These are phyloP conservation scores for Teinopalpus imperialis DNA, from an alignment of 2,888 invertebrate genomes.

Conservation along the genomic window DNA sequence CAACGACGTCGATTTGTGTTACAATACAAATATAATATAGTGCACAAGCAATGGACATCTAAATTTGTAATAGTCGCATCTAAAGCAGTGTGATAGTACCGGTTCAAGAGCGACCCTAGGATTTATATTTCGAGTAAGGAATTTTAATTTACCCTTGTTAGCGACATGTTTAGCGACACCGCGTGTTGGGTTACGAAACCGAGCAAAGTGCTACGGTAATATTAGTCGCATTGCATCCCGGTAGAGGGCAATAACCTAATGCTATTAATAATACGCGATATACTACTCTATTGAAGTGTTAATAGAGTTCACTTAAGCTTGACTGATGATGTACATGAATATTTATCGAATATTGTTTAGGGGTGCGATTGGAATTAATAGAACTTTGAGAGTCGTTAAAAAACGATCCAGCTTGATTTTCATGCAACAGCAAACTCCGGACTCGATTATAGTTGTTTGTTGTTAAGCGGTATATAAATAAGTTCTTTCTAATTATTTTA, in stretches of 20 bases:
- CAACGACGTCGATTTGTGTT: no score
- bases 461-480: no score
- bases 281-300: background rate
- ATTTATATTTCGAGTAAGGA: conserved; percentile 54
- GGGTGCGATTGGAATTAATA: conserved; percentile 10
- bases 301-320: background rate
- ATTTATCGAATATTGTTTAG: conserved; percentile 14
- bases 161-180: conserved; percentile 41
- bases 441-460: background rate
- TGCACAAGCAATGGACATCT: no score
- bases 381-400: conserved; percentile 13
- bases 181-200: conserved; percentile 24
- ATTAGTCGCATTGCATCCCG: conserved; percentile 8
- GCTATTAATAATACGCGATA: background rate
- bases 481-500: no score
- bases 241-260: background rate
- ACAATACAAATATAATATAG: no score
- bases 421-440: background rate
- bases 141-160: conserved; percentile 75
- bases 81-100: no score
- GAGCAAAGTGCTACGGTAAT: conserved; percentile 11
- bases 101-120: conserved; percentile 44
- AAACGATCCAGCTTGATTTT: conserved; percentile 6
- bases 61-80: no score
- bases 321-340: background rate